Evolutionary conservation across 2,888 invertebrate genomes (phyloP).

Genomic region (Mactromeris polynyma): DNA sequence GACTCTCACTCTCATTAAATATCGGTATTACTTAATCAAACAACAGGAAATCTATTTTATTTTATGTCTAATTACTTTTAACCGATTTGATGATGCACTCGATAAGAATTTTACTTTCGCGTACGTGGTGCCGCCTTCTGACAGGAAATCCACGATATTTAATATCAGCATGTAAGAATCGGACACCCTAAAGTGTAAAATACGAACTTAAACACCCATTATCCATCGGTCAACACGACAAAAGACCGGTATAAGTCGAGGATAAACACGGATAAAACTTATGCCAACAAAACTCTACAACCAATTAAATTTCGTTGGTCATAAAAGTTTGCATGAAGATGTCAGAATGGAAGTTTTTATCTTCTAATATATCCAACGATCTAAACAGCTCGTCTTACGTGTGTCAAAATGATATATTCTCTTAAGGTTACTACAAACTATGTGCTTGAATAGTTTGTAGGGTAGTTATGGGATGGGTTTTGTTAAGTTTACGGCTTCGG

Average conservation of each 20-base stretch:
- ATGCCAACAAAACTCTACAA: background rate
- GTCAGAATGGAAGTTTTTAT: slow-evolving; percentile 38
- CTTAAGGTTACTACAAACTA: background rate
- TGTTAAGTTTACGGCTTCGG: background rate
- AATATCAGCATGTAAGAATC: background rate
- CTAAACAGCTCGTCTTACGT: slow-evolving; percentile 32
- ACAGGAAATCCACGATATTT: background rate
- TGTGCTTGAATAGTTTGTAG: background rate
- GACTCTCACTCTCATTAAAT: background rate
- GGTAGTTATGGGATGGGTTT: background rate
- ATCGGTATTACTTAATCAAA: background rate
- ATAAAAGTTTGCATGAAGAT: slow-evolving; percentile 59
- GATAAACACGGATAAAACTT: slow-evolving; percentile 4
- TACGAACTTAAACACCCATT: background rate
- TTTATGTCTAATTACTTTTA: background rate
- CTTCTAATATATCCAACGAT: slow-evolving; percentile 30
- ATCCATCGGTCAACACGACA: slow-evolving; percentile 7
- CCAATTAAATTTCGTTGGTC: slow-evolving; percentile 46
- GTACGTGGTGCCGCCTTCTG: background rate
- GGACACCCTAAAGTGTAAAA: background rate
- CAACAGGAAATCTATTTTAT: slow-evolving; percentile 12
- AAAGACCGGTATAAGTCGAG: background rate
- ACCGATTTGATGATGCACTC: background rate
- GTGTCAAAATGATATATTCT: slow-evolving; percentile 47
- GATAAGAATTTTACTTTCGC: slow-evolving; percentile 17